These are phyloP conservation scores for Riparia riparia DNA, from an alignment of 2,113 vertebrate genomes.

Conservation along the genomic window DNA sequence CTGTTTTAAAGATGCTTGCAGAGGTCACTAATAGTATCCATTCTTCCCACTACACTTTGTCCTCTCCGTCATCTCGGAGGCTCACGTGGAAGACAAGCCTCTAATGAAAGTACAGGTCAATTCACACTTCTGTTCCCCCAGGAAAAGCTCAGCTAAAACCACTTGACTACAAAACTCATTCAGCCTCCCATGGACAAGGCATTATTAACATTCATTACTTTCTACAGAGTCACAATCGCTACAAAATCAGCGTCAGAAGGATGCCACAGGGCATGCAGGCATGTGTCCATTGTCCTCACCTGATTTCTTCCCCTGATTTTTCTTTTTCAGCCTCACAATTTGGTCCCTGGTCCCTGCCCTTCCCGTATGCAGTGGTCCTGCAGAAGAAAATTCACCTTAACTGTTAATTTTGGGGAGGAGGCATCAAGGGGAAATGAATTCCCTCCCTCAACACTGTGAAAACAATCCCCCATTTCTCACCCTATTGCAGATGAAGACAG, in stretches of 20 bases:
- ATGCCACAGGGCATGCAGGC: neutral
- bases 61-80: neutral
- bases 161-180: neutral
- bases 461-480: neutral
- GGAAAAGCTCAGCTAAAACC: constrained; percentile 14
- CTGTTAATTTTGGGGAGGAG: neutral
- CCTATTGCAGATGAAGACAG: neutral
- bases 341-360: neutral
- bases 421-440: neutral
- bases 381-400: neutral
- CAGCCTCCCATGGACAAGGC: neutral
- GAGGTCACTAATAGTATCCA: neutral
- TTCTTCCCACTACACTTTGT: neutral
- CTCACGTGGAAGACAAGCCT: neutral
- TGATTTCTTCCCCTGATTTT: neutral
- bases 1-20: neutral
- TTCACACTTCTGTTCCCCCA: neutral
- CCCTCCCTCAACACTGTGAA: neutral
- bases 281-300: neutral
- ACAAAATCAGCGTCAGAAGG: neutral
- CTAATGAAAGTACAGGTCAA: neutral
- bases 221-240: neutral
- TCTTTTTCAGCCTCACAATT: neutral
- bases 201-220: neutral
- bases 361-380: neutral